These are phyloP conservation scores for Hemistola chrysoprasaria DNA, from an alignment of 2,888 invertebrate species.

Conservation along the genomic window DNA sequence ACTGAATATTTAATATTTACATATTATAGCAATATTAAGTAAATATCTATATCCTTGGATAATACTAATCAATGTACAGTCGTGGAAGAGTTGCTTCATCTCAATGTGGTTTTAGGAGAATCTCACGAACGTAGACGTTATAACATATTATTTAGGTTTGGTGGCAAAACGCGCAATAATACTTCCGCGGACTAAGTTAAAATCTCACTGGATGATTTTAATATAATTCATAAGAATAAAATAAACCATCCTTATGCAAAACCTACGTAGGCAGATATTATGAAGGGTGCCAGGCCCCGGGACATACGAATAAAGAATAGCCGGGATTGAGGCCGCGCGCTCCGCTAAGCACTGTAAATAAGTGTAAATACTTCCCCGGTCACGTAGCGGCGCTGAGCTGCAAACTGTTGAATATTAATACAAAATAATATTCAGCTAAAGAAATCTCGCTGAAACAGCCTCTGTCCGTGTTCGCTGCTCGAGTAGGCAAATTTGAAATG, in stretches of 20 bases:
- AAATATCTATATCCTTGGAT: too few species aligned
- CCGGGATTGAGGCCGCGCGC: slow-evolving; percentile 54
- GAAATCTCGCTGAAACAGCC: slow-evolving; percentile 50
- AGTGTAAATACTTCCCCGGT: slow-evolving; percentile 73
- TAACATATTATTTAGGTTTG: too few species aligned
- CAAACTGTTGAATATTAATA: slow-evolving; percentile 79
- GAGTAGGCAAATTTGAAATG: slow-evolving; percentile 43
- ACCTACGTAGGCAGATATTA: slow-evolving; percentile 36
- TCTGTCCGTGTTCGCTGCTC: slow-evolving; percentile 41
- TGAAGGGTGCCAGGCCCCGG: slow-evolving; percentile 39
- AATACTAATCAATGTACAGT: too few species aligned
- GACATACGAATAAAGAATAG: too few species aligned
- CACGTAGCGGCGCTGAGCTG: slow-evolving; percentile 57
- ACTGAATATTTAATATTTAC: too few species aligned
- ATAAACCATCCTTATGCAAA: slow-evolving; percentile 49
- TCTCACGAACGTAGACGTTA: too few species aligned
- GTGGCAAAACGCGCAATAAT: slow-evolving; percentile 7
- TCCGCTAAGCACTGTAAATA: slow-evolving; percentile 76
- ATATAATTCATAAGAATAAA: too few species aligned
- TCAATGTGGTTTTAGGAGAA: too few species aligned
- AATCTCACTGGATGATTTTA: slow-evolving; percentile 16
- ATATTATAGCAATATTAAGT: too few species aligned
- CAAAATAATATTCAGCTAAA: slow-evolving; percentile 61
- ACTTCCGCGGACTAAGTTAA: slow-evolving; percentile 7
- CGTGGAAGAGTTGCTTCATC: too few species aligned